Percentiles rank a stretch among this genome's conserved stretches.
These are phyloP conservation scores for Octopus bimaculoides DNA, from an alignment of 1,140 invertebrate species.

Conservation along the genomic window DNA sequence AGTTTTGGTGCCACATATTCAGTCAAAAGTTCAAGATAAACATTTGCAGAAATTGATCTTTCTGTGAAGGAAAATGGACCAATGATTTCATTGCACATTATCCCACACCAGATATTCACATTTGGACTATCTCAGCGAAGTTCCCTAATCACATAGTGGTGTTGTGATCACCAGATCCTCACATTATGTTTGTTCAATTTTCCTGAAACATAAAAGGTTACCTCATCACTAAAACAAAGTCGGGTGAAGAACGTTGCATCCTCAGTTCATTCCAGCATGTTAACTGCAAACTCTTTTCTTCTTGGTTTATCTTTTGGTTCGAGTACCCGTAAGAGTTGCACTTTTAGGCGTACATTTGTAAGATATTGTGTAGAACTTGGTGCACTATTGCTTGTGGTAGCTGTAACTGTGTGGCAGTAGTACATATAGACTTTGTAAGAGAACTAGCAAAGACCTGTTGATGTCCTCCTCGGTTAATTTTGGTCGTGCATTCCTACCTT, in stretches of 20 bases:
- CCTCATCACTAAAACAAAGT: constrained; percentile 5
- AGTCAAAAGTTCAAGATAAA: no score
- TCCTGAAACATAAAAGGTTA: constrained; percentile 3
- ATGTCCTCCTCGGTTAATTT: neutral
- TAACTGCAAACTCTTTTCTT: constrained; percentile 10
- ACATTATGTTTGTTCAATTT: neutral
- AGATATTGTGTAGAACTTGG: neutral
- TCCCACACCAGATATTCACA: no score
- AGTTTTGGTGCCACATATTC: no score
- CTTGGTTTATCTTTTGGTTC: constrained; percentile 7
- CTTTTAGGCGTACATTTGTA: neutral
- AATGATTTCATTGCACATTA: no score
- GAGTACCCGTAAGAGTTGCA: neutral
- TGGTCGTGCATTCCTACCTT: neutral
- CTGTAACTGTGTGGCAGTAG: neutral
- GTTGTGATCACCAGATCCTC: constrained; percentile 4
- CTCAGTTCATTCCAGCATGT: neutral
- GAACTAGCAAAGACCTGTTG: neutral
- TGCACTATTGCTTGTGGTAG: neutral
- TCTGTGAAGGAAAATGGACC: no score
- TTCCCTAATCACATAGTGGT: neutral
- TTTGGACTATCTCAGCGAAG: no score
- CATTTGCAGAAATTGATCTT: no score
- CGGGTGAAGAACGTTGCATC: neutral
- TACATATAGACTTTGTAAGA: neutral